phyloP scores from a whole-genome alignment of 2,888 invertebrate species.

The Geophilus truncorum region DNA sequence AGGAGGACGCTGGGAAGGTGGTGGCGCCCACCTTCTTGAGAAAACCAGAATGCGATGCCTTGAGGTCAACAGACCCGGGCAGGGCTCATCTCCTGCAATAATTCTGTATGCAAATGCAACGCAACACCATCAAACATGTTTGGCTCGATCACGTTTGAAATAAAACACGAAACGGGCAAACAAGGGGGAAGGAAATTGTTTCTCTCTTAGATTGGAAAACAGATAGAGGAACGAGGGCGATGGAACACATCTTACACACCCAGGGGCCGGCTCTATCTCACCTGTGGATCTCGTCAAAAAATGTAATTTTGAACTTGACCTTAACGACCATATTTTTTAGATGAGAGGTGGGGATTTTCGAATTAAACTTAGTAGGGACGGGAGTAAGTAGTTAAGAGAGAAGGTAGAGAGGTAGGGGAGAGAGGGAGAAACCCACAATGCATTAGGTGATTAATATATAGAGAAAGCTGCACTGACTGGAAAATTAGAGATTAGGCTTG shows the following conservation, averaged over 20 bases:
- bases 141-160: background rate
- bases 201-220: background rate
- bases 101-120: background rate
- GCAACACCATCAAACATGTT: background rate
- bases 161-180: background rate
- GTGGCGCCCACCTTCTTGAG: constrained; percentile 9
- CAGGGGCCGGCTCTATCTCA: constrained; percentile 8
- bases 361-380: background rate
- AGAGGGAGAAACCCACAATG: background rate
- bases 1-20: background rate
- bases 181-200: background rate
- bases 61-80: constrained; percentile 2
- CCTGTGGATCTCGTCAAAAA: background rate
- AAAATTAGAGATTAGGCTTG: background rate
- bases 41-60: constrained; percentile 11
- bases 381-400: no score
- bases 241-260: background rate
- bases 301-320: constrained; percentile 13
- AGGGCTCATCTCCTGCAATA: background rate
- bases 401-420: no score
- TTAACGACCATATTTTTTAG: background rate
- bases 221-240: background rate
- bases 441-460: no score
- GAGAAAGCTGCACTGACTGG: no score
- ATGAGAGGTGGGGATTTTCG: background rate